Percentiles rank a stretch among this genome's conserved stretches.
phyloP scores from a whole-genome alignment of 1,140 invertebrate species.

The Apis dorsata region DNA sequence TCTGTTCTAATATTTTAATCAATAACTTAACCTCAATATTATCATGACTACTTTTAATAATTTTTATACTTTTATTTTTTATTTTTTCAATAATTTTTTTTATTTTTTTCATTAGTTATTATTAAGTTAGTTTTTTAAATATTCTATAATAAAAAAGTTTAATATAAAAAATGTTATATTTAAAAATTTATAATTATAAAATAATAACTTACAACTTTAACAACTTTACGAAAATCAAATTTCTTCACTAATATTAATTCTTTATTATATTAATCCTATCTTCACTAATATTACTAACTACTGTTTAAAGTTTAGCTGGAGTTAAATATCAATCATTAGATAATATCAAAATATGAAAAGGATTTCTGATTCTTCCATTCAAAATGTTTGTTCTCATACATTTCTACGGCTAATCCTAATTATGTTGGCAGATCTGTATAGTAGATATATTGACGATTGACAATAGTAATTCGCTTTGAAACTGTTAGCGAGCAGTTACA shows the following conservation, averaged over 20 bases:
- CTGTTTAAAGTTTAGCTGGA: too few relatives aligned
- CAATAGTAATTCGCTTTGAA: slow-evolving; percentile 66
- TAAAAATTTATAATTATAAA: background rate
- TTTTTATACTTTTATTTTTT: background rate
- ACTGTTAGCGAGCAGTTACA: slow-evolving; percentile 8
- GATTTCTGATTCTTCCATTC: background rate
- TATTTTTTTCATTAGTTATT: background rate
- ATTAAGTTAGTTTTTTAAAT: background rate
- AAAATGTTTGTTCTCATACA: slow-evolving; percentile 53
- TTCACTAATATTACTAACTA: too few relatives aligned
- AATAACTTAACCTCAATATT: background rate
- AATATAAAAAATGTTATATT: background rate
- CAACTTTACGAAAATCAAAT: background rate
- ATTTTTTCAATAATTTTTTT: background rate
- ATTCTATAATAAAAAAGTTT: too few relatives aligned
- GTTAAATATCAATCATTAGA: slow-evolving; percentile 5
- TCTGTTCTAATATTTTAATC: background rate
- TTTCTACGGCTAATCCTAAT: slow-evolving; percentile 68
- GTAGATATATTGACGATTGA: slow-evolving; percentile 32
- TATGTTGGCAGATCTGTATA: slow-evolving; percentile 49
- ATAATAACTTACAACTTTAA: background rate
- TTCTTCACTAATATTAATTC: background rate
- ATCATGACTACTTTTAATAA: background rate
- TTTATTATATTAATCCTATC: too few relatives aligned
- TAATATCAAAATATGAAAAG: slow-evolving; percentile 68